Evolutionary conservation across 2,888 invertebrate genomes (phyloP).

Genomic region (Synanthedon andrenaeformis): DNA sequence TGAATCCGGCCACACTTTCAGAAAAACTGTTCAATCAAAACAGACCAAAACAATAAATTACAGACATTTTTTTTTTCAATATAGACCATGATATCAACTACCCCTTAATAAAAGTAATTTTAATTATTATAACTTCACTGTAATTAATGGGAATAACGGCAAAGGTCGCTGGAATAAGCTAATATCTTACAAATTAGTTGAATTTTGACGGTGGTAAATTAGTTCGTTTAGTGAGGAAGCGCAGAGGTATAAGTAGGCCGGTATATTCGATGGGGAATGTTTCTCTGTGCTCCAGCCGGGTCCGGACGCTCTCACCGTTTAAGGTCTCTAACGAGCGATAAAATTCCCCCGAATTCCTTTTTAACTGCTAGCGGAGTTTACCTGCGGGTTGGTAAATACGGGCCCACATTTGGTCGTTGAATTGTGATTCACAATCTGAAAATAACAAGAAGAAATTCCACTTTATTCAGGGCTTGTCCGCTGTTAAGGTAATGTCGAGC

Average conservation of each 20-base stretch:
- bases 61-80: no score
- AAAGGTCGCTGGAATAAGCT: background rate
- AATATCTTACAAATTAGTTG: background rate
- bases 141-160: no score
- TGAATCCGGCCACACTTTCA: no score
- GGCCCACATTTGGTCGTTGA: constrained; percentile 53
- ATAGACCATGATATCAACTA: no score
- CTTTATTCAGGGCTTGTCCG: constrained; percentile 22
- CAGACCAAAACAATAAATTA: no score
- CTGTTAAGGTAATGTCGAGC: constrained; percentile 21
- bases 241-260: constrained; percentile 12
- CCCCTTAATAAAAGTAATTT: no score
- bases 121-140: no score
- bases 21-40: no score
- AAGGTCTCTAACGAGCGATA: constrained; percentile 65
- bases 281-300: constrained; percentile 12
- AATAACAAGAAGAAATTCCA: constrained; percentile 39
- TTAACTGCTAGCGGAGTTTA: constrained; percentile 59
- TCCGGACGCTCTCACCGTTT: constrained; percentile 33
- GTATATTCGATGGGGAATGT: constrained; percentile 9
- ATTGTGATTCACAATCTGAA: constrained; percentile 54
- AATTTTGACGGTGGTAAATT: constrained; percentile 10
- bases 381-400: constrained; percentile 64
- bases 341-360: constrained; percentile 57
- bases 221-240: constrained; percentile 24